A percentile compares a stretch with the other conserved stretches of the same genome.
Evolutionary conservation across 2,888 invertebrate species (phyloP).

Genomic region (Agrotis exclamationis): DNA sequence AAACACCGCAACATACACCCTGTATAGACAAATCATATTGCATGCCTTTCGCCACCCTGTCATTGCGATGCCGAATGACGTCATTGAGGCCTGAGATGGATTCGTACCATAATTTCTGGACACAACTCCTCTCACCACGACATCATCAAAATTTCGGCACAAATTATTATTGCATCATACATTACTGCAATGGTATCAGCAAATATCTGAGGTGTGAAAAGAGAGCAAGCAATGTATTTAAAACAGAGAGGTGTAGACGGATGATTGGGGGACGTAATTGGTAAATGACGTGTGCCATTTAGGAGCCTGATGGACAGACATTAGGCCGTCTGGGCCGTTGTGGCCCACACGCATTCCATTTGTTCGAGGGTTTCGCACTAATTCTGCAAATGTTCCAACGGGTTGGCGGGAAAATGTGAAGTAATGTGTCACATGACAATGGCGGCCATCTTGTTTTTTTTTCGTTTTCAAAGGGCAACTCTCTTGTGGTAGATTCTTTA

Average conservation of each 20-base stretch:
- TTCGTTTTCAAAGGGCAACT: conserved; percentile 44
- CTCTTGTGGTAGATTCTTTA: conserved; percentile 48
- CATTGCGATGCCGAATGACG: conserved; percentile 89
- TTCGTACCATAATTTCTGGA: conserved; percentile 89
- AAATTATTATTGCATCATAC: conserved; percentile 58
- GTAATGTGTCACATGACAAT: conserved; percentile 80
- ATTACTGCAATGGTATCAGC: conserved; percentile 62
- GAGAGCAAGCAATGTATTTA: conserved; percentile 69
- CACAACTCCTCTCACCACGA: conserved; percentile 73
- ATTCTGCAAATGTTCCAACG: conserved; percentile 86
- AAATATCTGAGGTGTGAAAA: background rate
- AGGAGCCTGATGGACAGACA: conserved; percentile 89
- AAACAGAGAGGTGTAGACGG: background rate
- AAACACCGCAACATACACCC: conserved; percentile 64
- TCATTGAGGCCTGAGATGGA: conserved; percentile 89
- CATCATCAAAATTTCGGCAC: conserved; percentile 6
- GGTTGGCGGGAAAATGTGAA: conserved; percentile 80
- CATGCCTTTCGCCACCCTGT: conserved; percentile 86
- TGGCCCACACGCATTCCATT: conserved; percentile 84
- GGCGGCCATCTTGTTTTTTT: conserved; percentile 59
- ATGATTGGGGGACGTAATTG: conserved; percentile 75
- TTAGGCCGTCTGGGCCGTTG: conserved; percentile 88
- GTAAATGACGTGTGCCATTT: conserved; percentile 89
- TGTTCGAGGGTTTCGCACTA: conserved; percentile 83
- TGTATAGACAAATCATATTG: conserved; percentile 76